Evolutionary conservation across 2,888 invertebrate genomes (phyloP), one percentile per base, ranked within the genome.

Genomic region (Rosalia funebris): DNA sequence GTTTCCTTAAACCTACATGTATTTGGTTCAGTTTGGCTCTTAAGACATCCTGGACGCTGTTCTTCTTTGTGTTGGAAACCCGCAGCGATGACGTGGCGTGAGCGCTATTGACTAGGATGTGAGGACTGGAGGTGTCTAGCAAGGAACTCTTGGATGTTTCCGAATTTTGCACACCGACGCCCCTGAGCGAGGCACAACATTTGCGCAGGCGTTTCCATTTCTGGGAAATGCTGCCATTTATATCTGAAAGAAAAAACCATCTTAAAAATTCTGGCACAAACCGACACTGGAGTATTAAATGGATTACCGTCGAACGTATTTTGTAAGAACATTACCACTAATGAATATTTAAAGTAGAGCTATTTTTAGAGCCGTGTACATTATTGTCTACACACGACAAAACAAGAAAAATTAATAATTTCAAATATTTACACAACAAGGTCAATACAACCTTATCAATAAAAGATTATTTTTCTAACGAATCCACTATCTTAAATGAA

Each of bases 201-300:
- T 90, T 85, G 20, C 90, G 86, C 61, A 91, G 82, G 75, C 89
- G 87, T 70, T 90, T 84, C 91, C 91, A 91, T 82, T 89, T 85
- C 79, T 91, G 90, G 46, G 90, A 89, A 67, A 91, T 84, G 76
- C 89, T 90, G 68, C 89, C 89, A 79, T 90, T 90, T 77, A 90
- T 84, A 79, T 90, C 90, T 90, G 85, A 70, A 78, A 77, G 45
- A 85, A 86, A 61, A 47, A 44, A 50, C 7, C 12, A 1, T 15
- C 25, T 12, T 31, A 14, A n/a, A 34, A 32, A 37, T 10, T 9
- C 7, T 16, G 1, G 16, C 16, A 16, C 11, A 34, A 34, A 34
- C 11, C 7, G 11, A 34, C 2, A 34, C 11, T n/a, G 11, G 3
- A 34, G 34, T 25, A 41, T 41, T 41, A 31, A 14, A 31, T 14